These are phyloP conservation scores for Cyanoderma ruficeps DNA, from an alignment of 2,113 vertebrate species.

Conservation along the genomic window DNA sequence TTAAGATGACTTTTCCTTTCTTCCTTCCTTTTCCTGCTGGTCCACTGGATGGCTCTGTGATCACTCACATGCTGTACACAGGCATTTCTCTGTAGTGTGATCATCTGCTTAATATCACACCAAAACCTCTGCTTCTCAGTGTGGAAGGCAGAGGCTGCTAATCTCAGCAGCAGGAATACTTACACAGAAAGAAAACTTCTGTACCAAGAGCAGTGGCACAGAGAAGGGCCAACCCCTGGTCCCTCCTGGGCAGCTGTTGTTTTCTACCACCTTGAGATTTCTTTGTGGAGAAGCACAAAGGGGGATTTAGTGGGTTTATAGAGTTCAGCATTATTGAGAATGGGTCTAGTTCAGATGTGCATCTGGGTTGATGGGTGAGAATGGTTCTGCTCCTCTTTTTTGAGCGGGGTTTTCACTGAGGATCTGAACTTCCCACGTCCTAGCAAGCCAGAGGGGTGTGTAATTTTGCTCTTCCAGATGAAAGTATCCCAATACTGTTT, in stretches of 20 bases:
- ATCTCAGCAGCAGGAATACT: not conserved
- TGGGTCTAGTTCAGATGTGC: not conserved
- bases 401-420: not conserved
- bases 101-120: not conserved
- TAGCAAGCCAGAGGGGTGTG: not conserved
- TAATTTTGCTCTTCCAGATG: not conserved
- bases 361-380: not conserved
- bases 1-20: not conserved
- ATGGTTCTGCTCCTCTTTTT: not conserved
- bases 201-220: not conserved
- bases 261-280: not conserved
- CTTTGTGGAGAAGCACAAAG: not conserved
- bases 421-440: not conserved
- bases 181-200: not conserved
- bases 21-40: not conserved
- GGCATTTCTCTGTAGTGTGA: not conserved
- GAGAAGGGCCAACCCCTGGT: not conserved
- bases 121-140: not conserved
- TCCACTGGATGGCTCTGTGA: slow-evolving; percentile 68
- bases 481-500: not conserved
- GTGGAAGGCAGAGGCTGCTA: not conserved
- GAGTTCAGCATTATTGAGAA: not conserved
- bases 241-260: not conserved
- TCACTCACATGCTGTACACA: not conserved
- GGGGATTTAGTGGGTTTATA: fast-evolving